Evolutionary conservation across 1,140 invertebrate species (phyloP).

Genomic region (Euwallacea fornicatus): DNA sequence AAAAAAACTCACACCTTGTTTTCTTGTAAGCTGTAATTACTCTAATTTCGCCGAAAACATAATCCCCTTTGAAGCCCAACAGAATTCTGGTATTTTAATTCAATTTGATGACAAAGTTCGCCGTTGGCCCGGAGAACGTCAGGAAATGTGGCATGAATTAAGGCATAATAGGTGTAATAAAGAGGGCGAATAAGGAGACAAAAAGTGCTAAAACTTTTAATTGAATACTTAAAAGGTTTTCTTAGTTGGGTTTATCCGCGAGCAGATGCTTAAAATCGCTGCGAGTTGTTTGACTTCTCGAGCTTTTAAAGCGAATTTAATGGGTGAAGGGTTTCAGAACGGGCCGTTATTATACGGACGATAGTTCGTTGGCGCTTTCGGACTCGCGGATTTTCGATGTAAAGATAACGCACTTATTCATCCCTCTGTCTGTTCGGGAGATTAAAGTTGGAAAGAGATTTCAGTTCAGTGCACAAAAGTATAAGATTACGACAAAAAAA

Average conservation of each 20-base stretch:
- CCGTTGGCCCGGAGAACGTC: slow-evolving; percentile 5
- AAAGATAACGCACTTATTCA: too few relatives aligned
- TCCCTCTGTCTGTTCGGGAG: too few relatives aligned
- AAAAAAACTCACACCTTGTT: neutral
- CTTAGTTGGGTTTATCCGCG: slow-evolving; percentile 26
- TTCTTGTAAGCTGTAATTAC: slow-evolving; percentile 1
- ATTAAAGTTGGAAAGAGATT: too few relatives aligned
- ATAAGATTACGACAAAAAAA: too few relatives aligned
- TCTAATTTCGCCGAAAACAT: slow-evolving; percentile 27
- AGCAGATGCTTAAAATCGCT: slow-evolving; percentile 33
- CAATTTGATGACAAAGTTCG: slow-evolving; percentile 28
- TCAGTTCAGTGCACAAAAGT: too few relatives aligned
- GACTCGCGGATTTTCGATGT: neutral
- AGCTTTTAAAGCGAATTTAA: slow-evolving; percentile 26
- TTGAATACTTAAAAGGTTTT: slow-evolving; percentile 35
- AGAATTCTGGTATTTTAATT: slow-evolving; percentile 26
- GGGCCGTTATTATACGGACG: neutral
- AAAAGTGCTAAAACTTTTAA: slow-evolving; percentile 34
- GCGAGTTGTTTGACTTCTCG: slow-evolving; percentile 27
- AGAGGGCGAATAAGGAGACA: slow-evolving; percentile 32
- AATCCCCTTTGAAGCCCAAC: slow-evolving; percentile 15
- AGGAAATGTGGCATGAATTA: slow-evolving; percentile 30
- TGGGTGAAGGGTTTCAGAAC: slow-evolving; percentile 16
- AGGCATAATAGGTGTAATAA: slow-evolving; percentile 35
- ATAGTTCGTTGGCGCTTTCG: slow-evolving; percentile 1